Conservation (phyloP, 2,797 vertebrate genomes). For the Xenentodon cancila region DNA sequence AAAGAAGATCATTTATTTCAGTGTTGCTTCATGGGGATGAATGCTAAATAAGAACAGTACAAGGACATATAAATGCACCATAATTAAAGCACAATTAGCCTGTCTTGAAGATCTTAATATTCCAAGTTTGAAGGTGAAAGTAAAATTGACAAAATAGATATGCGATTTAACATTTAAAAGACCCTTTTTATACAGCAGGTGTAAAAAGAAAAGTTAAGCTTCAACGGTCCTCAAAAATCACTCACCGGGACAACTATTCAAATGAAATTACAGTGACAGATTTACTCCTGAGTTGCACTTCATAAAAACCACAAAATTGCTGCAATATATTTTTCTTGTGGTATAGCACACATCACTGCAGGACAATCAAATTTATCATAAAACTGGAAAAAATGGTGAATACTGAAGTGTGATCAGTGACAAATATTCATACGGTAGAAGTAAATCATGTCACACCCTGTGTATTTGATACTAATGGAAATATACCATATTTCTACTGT, state of each 20-base stretch:
- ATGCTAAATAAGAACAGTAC: background rate
- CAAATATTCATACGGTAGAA: slow-evolving; percentile 4
- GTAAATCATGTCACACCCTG: slow-evolving; percentile 8
- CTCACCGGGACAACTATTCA: background rate
- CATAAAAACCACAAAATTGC: too few species aligned
- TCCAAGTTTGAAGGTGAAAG: background rate
- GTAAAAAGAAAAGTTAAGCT: background rate
- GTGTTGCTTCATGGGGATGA: background rate
- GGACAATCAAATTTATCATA: slow-evolving; percentile 21
- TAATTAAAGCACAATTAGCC: background rate
- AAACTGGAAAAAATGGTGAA: slow-evolving; percentile 13
- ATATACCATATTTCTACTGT: background rate
- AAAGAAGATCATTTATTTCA: background rate
- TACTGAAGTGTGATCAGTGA: slow-evolving; percentile 7
- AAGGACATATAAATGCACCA: slow-evolving; percentile 4
- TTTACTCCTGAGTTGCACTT: too few species aligned
- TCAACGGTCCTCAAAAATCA: background rate
- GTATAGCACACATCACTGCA: slow-evolving; percentile 33
- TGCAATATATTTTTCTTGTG: slow-evolving; percentile 25
- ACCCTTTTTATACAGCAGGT: background rate
- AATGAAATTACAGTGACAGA: slow-evolving; percentile 12
- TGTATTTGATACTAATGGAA: slow-evolving; percentile 5
- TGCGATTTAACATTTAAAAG: background rate
- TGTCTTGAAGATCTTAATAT: background rate
- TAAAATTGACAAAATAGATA: background rate